Conservation (phyloP, 2,797 vertebrate species). For the Gallirallus australis region DNA sequence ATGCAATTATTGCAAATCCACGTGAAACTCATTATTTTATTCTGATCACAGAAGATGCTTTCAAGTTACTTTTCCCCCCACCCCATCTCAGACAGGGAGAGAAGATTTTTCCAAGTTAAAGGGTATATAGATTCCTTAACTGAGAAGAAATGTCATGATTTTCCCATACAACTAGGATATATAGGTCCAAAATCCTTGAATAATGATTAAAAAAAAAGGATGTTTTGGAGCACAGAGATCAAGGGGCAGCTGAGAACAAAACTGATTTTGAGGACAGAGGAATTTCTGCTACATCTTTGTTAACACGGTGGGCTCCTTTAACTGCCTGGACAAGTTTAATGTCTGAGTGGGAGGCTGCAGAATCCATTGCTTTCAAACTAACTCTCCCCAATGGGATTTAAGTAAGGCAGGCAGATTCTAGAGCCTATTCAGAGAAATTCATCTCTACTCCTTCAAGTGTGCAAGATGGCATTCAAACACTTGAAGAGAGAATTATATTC, state of each 20-base stretch:
- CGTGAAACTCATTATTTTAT: not conserved
- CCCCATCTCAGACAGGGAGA: not conserved
- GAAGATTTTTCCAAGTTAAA: not conserved
- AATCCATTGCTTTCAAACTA: not conserved
- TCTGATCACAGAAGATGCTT: not conserved
- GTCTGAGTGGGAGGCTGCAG: not conserved
- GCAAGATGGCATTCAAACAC: not conserved
- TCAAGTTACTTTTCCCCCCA: not conserved
- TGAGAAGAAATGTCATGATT: not conserved
- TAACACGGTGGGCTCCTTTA: not conserved
- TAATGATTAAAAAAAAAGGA: not conserved
- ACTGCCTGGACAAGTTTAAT: not conserved
- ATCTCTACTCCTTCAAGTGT: not conserved
- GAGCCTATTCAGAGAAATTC: not conserved
- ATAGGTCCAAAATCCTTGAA: not conserved
- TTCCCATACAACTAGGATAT: not conserved
- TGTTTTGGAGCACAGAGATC: fast-evolving
- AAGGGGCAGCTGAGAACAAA: not conserved
- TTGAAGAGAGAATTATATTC: not conserved
- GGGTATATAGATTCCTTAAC: not conserved
- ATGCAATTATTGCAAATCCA: not conserved
- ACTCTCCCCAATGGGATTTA: not conserved
- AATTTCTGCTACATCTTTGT: not conserved
- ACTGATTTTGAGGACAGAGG: not conserved
- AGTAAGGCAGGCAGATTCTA: not conserved